Base-by-base conservation (phyloP, 2,113 vertebrate species). In the Gymnarchus niloticus region DNA sequence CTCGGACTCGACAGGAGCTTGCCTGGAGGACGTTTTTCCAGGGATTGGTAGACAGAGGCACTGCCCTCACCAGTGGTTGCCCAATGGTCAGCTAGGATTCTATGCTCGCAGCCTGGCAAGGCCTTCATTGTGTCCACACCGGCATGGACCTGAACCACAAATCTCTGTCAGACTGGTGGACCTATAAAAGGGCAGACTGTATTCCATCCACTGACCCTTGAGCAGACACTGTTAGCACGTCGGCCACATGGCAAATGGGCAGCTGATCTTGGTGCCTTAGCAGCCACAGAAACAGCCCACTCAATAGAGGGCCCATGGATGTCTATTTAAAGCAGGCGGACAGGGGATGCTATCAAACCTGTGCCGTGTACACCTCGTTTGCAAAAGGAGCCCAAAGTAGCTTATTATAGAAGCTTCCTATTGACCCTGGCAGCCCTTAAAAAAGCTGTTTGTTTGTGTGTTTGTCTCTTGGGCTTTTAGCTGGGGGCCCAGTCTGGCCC, bases 371-470 rank as follows among this genome's bases (percentile, higher is more conserved):
- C 81, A 82, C 52, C 81, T 82, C 56, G 81, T 54, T 52, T 80
- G 44, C 51, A 23, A 82, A 51, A 33, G 49, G 49, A 33, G 81
- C 37, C 51, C 56, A 54, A 37, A 54, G 81, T 82, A 56, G 48
- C 52, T 86, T 86, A 81, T 81, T 81, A 59, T 52, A 51, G 65
- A 56, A 59, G 54, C 52, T 86, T 86, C 85, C 85, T 86, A 81
- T 86, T 86, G 85, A 86, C 85, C 37, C 85, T 86, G 76, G 85
- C 85, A 48, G 54, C n/a, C n/a, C 85, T 33, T 81, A 85, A 54
- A 81, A 85, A 81, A 57, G 85, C 76, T 57, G 85, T 86, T 86
- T 86, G 56, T 86, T 81, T 86, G 85, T 56, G 59, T 86, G 76
- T 81, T 80, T 86, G 85, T 81, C 77, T 44, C 77, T 44, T 56